Evolutionary conservation across 2,797 vertebrate species (phyloP), one percentile per base, ranked within the genome.

Genomic region (Intellagama lesueurii): DNA sequence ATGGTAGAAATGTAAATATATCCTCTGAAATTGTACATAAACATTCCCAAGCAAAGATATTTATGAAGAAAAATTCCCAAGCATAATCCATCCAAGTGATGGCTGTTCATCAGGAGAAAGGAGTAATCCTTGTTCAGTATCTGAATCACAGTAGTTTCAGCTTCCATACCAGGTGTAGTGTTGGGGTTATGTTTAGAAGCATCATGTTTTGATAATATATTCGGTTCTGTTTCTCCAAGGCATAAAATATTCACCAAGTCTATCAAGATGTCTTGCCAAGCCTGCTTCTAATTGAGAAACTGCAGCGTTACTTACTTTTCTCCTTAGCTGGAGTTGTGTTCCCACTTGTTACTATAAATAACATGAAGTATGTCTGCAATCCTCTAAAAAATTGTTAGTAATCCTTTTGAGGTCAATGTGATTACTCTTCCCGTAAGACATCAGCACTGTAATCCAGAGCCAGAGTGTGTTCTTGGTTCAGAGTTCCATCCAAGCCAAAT

Each of bases 11-110:
- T 95, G 82, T 93, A 94, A 95, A 92, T 93, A 94, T 90, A 85
- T 95, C 90, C 90, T 93, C 88, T 90, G 92, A 94, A 91, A 91
- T 93, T 94, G 91, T 85, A 81, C 92, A 91, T 94, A 93, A 94
- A 92, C 91, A 94, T 93, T 90, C 87, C 76, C 75, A 93, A 93
- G 92, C 76, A 93, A 92, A 87, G 56, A 87, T 85, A 87, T 90
- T 93, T 95, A 91, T 91, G 92, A 87, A 94, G 75, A 84, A 60
- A 35, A 75, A 49, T 83, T 95, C 92, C 89, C 0, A 0, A 87
- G 90, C 52, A 91, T 89, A 83, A 93, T 92, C 3, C 0, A 76
- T 88, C 35, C n/a, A 64, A 82, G 32, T 26, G 26, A 72, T 81
- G 47, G 47, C 32, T 72, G 7, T 22, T 81, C 68, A 40, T 26